Percentiles rank a stretch among this genome's conserved stretches.
These are phyloP conservation scores for Drosophila mercatorum DNA, from an alignment of 2,888 invertebrate species.

Conservation along the genomic window DNA sequence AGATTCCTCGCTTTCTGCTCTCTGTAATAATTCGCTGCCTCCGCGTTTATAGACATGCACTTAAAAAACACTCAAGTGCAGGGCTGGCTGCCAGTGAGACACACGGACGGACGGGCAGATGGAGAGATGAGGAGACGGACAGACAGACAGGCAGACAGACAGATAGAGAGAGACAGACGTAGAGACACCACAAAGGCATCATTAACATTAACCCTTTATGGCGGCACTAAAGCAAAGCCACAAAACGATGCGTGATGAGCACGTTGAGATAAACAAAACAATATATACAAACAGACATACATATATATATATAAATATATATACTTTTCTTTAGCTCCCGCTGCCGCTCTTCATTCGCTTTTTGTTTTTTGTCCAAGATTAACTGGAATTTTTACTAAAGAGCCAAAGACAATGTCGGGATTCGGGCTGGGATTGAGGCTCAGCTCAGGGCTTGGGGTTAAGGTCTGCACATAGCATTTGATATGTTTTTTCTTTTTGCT, in stretches of 20 bases:
- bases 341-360: slow-evolving; percentile 23
- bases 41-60: slow-evolving; percentile 74
- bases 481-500: slow-evolving; percentile 48
- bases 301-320: neutral
- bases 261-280: slow-evolving; percentile 75
- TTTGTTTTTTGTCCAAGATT: slow-evolving; percentile 48
- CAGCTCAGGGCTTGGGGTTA: slow-evolving; percentile 12
- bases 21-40: slow-evolving; percentile 68
- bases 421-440: slow-evolving; percentile 11
- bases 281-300: slow-evolving; percentile 12
- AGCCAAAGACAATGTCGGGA: slow-evolving; percentile 49
- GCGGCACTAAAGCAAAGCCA: slow-evolving; percentile 74
- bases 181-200: slow-evolving; percentile 59
- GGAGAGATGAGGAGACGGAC: slow-evolving; percentile 10
- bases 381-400: slow-evolving; percentile 71
- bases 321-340: slow-evolving; percentile 9
- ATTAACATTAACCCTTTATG: slow-evolving; percentile 78
- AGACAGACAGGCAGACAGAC: neutral
- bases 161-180: slow-evolving; percentile 4
- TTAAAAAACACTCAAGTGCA: slow-evolving; percentile 77
- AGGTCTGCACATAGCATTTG: slow-evolving; percentile 39
- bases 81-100: slow-evolving; percentile 57
- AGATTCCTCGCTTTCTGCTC: slow-evolving; percentile 27
- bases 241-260: slow-evolving; percentile 79
- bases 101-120: slow-evolving; percentile 4